Conservation (phyloP, 2,113 vertebrate species). For the Phoxinus phoxinus region DNA sequence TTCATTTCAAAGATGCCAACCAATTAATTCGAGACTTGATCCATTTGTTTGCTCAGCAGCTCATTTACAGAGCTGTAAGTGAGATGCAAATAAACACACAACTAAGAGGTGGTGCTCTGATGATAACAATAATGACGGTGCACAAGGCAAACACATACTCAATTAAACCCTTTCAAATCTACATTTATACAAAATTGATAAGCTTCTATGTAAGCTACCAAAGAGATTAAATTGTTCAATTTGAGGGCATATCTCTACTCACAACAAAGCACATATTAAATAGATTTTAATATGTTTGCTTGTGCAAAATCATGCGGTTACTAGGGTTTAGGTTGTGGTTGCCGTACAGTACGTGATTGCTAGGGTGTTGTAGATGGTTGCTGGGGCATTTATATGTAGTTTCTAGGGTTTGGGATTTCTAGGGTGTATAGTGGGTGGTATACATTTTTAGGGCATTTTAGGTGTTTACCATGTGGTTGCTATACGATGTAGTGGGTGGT, state of each 20-base stretch:
- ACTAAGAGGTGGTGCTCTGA: slow-evolving; percentile 20
- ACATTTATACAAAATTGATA: slow-evolving; percentile 37
- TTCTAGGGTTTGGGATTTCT: no score
- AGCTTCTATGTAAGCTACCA: slow-evolving; percentile 14
- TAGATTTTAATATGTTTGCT: background rate
- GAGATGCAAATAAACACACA: slow-evolving; percentile 37
- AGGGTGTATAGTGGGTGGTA: background rate
- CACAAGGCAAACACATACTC: background rate
- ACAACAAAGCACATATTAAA: background rate
- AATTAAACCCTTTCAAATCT: slow-evolving; percentile 33
- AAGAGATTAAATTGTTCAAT: slow-evolving; percentile 12
- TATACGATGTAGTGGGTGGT: background rate
- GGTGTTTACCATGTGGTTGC: background rate
- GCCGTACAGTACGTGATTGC: background rate
- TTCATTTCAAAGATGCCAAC: slow-evolving; percentile 58
- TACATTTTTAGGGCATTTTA: background rate
- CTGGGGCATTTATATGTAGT: background rate
- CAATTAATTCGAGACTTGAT: slow-evolving; percentile 62
- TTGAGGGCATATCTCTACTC: background rate
- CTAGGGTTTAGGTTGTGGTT: background rate
- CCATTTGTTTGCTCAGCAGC: slow-evolving; percentile 67
- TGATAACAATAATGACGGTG: slow-evolving; percentile 32
- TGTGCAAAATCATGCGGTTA: background rate
- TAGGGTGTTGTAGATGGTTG: background rate
- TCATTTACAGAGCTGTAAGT: slow-evolving; percentile 73